A percentile compares a stretch with the other conserved stretches of the same genome.
These are phyloP conservation scores for Branchinecta lynchi DNA, from an alignment of 1,140 invertebrate species.

Conservation along the genomic window DNA sequence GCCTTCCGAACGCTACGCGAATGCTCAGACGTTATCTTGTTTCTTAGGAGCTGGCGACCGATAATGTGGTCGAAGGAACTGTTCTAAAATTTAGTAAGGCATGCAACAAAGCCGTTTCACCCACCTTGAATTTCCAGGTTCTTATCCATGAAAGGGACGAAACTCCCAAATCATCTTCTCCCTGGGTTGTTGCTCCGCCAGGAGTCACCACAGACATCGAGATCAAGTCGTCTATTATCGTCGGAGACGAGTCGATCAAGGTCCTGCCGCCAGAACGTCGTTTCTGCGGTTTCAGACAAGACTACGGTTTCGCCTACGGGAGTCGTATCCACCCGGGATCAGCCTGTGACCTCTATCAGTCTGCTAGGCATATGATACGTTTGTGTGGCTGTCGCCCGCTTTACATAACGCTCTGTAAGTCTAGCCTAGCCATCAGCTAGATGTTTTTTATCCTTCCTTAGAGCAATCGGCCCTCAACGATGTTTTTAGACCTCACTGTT, in stretches of 20 bases:
- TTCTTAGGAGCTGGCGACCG: too few relatives aligned
- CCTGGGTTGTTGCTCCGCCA: not conserved
- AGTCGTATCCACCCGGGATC: not conserved
- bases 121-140: not conserved
- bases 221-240: not conserved
- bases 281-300: not conserved
- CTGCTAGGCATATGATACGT: not conserved
- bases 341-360: not conserved
- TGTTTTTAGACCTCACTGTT: too few relatives aligned
- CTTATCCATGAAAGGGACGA: not conserved
- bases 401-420: not conserved
- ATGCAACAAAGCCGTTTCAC: too few relatives aligned
- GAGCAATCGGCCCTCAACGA: too few relatives aligned
- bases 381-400: not conserved
- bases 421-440: not conserved
- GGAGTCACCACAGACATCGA: not conserved
- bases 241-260: not conserved
- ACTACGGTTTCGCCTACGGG: constrained; percentile 2
- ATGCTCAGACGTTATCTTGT: too few relatives aligned
- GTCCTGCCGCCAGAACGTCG: not conserved
- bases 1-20: too few relatives aligned
- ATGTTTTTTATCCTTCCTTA: too few relatives aligned
- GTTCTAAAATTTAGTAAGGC: too few relatives aligned
- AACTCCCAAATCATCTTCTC: not conserved
- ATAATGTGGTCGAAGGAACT: too few relatives aligned